phyloP scores from a whole-genome alignment of 2,113 vertebrate genomes.

The Zosterops borbonicus region DNA sequence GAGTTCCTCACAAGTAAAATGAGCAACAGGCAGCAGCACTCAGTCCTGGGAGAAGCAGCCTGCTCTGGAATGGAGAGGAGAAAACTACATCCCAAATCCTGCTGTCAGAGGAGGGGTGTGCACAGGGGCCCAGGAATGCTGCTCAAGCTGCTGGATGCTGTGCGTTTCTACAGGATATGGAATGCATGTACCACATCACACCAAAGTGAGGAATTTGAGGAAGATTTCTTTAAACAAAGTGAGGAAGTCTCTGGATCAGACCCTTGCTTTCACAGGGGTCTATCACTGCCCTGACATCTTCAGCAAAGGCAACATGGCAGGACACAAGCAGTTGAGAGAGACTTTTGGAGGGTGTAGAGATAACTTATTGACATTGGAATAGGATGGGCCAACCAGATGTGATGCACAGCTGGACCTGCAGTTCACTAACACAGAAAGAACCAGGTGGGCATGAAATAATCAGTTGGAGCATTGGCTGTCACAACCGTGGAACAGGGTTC shows the following conservation, averaged over 20 bases:
- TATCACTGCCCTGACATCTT: background rate
- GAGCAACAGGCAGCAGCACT: background rate
- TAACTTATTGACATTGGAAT: background rate
- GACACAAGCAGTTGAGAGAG: background rate
- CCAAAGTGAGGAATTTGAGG: background rate
- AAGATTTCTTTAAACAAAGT: background rate
- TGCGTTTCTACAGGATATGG: background rate
- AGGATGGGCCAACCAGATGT: background rate
- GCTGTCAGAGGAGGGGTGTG: background rate
- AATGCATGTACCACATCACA: background rate
- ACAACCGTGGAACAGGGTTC: background rate
- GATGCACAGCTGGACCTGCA: background rate
- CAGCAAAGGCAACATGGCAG: background rate
- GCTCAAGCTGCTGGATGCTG: fast-evolving
- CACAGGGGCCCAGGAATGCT: fast-evolving
- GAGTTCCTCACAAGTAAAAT: background rate
- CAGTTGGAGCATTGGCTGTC: background rate
- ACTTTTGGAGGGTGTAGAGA: background rate
- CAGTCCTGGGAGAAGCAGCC: background rate
- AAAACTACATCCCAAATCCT: background rate
- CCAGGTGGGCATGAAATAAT: fast-evolving
- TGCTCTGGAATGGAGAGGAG: background rate
- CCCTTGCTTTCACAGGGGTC: background rate
- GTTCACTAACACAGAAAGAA: background rate
- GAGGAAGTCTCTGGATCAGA: background rate